These are phyloP conservation scores for Hipparchia sbordonii DNA, from an alignment of 2,888 invertebrate genomes.

Conservation along the genomic window DNA sequence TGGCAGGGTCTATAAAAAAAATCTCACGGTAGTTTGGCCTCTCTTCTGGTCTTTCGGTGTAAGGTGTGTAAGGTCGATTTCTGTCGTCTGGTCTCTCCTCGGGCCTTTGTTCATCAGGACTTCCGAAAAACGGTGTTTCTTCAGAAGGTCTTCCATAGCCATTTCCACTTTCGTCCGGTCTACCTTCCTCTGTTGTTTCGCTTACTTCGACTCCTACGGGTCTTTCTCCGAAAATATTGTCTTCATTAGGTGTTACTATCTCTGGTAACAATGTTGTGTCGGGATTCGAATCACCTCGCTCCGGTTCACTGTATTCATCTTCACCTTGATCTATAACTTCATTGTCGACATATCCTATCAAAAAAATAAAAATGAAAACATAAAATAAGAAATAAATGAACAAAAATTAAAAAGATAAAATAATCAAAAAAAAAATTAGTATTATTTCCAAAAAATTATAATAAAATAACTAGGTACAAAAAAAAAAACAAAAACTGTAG, in stretches of 20 bases:
- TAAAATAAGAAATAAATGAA: background rate
- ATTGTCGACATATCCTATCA: constrained; percentile 16
- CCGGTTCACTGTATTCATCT: constrained; percentile 6
- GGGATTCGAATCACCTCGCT: constrained; percentile 11
- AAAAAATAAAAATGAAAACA: constrained; percentile 7
- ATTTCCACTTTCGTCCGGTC: background rate
- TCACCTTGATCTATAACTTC: background rate
- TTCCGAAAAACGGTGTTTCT: background rate
- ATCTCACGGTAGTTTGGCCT: constrained; percentile 1
- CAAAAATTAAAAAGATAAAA: background rate
- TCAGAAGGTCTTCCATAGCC: background rate
- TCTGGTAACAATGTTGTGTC: constrained; percentile 6
- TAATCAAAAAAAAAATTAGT: constrained; percentile 1
- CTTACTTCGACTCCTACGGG: background rate
- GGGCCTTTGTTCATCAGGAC: background rate
- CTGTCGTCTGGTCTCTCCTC: background rate
- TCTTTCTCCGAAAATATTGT: constrained; percentile 8
- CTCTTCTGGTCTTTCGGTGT: background rate
- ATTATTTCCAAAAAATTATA: background rate
- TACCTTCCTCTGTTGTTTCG: constrained; percentile 5
- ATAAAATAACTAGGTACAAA: background rate
- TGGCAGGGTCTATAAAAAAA: background rate
- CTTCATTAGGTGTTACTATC: background rate
- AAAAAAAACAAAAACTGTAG: background rate
- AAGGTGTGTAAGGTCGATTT: background rate